Base-by-base conservation (phyloP, 2,888 invertebrate species). In the Lycaena phlaeas region DNA sequence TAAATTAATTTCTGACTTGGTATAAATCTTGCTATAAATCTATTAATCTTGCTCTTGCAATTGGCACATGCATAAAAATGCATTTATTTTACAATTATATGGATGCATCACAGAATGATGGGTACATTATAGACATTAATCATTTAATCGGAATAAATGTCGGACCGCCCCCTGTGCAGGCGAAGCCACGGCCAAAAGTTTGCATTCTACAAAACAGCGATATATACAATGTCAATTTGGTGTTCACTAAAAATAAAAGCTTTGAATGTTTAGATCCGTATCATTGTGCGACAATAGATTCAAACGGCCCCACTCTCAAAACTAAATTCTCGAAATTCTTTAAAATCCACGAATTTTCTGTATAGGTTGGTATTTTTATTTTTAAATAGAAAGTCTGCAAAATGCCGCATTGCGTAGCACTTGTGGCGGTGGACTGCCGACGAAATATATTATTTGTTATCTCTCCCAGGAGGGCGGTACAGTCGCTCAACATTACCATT, bases 361-460 rank as follows among this genome's bases (percentile, higher is more conserved):
- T 12, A 14, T 4, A 34, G 11, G 40, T 38, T 39, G 38, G 42
- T 43, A 42, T 45, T 50, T 42, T 38, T 47, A 45, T 45, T 49
- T n/a, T 42, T 44, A 43, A 44, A 44, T 42, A 38, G 31, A 46
- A 22, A 39, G 36, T 31, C 59, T 59, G 61, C 62, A 61, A 61
- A 57, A 59, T 67, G 54, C 68, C 72, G 71, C 72, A 73, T 48
- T 73, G 72, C 71, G 72, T 70, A 67, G 48, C 48, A 41, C 47
- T 43, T 49, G 22, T 51, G 48, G 40, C 61, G 61, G 62, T 62
- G 64, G 66, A 66, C 70, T 67, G 61, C 63, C 68, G 61, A 56
- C 64, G 62, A 75, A 76, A 75, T 77, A 73, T 71, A 75, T 77
- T 77, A 72, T 68, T 61, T 68, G 66, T 67, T 75, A 78, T 76